A percentile compares a stretch with the other conserved stretches of the same genome.
These are phyloP conservation scores for Yponomeuta cagnagella DNA, from an alignment of 2,888 invertebrate species.

Conservation along the genomic window DNA sequence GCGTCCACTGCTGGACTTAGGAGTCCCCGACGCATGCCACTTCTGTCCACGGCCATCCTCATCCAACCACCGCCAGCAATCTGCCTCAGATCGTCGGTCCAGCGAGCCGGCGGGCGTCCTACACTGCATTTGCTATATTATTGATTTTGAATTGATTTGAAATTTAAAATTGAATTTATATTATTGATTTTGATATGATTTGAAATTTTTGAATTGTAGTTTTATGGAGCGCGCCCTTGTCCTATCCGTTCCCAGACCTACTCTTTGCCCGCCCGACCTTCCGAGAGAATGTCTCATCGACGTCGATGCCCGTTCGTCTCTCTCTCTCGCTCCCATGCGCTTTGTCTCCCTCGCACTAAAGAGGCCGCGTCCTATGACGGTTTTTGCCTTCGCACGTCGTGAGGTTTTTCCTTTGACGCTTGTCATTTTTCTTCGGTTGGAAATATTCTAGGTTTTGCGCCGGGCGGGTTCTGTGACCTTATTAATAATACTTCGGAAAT, in stretches of 20 bases:
- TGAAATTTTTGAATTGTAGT: no score
- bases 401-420: slow-evolving; percentile 9
- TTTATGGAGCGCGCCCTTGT: neutral
- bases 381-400: slow-evolving; percentile 6
- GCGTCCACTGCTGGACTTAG: no score
- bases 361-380: slow-evolving; percentile 5
- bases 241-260: slow-evolving; percentile 25
- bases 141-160: no score
- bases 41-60: no score
- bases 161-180: no score
- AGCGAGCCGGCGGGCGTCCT: no score
- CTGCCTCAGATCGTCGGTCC: no score
- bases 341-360: slow-evolving; percentile 21
- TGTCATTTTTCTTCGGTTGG: neutral
- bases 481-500: no score
- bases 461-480: neutral
- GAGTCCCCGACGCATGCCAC: no score
- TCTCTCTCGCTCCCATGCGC: slow-evolving; percentile 33
- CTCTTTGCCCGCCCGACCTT: slow-evolving; percentile 52
- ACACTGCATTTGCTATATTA: no score
- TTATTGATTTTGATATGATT: no score
- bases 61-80: no score
- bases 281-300: neutral
- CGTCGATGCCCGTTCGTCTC: slow-evolving; percentile 28
- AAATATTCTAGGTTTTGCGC: neutral